Percentiles rank a stretch among this genome's conserved stretches.
Conservation (phyloP, 2,797 vertebrate species). For the Aeoliscus strigatus region DNA sequence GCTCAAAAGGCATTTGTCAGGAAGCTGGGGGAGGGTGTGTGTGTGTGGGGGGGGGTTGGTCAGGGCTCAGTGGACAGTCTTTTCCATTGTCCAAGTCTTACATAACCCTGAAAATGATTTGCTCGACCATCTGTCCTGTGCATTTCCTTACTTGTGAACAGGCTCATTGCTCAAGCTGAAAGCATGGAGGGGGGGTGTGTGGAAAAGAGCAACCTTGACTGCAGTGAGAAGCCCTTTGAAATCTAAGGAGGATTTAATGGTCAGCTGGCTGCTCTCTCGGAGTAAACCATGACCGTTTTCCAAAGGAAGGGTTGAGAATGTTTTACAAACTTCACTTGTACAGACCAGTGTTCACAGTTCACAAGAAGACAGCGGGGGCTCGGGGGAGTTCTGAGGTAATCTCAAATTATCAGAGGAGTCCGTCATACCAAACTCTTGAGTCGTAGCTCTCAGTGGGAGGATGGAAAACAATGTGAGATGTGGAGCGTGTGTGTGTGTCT, state of each 20-base stretch:
- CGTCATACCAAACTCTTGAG: slow-evolving; percentile 56
- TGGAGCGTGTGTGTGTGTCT: slow-evolving; percentile 26
- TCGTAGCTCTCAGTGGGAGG: slow-evolving; percentile 44
- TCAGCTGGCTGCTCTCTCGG: slow-evolving; percentile 14
- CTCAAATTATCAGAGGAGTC: slow-evolving; percentile 43
- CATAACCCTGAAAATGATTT: slow-evolving; percentile 46
- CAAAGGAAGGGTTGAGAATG: slow-evolving; percentile 6
- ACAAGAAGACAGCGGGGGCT: slow-evolving; percentile 26
- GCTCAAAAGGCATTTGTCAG: slow-evolving; percentile 31
- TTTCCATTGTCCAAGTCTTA: slow-evolving; percentile 57
- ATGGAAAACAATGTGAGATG: slow-evolving; percentile 52
- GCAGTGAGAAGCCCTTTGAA: slow-evolving; percentile 21
- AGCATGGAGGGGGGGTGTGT: slow-evolving; percentile 10
- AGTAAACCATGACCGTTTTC: slow-evolving; percentile 17
- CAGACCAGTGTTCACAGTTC: slow-evolving; percentile 15
- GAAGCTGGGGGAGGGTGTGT: slow-evolving; percentile 36
- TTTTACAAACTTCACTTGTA: slow-evolving; percentile 15
- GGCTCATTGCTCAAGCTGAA: slow-evolving; percentile 21
- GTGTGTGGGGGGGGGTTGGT: slow-evolving; percentile 44
- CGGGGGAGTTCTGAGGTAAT: slow-evolving; percentile 42
- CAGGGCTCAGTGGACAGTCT: slow-evolving; percentile 49
- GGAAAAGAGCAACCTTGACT: slow-evolving; percentile 16
- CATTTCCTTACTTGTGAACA: slow-evolving; percentile 36
- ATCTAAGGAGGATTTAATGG: slow-evolving; percentile 37
- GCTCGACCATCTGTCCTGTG: slow-evolving; percentile 31